phyloP scores from a whole-genome alignment of 1,140 invertebrate species.

The Tribolium madens region DNA sequence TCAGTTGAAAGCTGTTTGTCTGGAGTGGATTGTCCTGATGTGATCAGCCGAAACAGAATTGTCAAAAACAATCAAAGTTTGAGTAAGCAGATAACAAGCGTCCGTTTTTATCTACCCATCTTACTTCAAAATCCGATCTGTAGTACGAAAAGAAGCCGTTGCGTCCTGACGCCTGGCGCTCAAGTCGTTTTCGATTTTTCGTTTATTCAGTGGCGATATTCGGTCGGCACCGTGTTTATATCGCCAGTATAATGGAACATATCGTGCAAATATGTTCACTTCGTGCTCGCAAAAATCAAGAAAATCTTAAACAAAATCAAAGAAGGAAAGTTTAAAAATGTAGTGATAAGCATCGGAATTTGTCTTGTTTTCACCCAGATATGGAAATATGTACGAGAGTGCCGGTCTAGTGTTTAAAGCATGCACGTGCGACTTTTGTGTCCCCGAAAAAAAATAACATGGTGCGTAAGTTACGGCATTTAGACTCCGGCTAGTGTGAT shows the following conservation, averaged over 20 bases:
- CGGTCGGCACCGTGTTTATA: conserved; percentile 22
- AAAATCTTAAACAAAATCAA: neutral
- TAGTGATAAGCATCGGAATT: neutral
- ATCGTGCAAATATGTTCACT: conserved; percentile 5
- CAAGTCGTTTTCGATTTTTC: conserved; percentile 39
- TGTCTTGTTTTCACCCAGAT: neutral
- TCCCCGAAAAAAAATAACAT: neutral
- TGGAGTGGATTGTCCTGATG: neutral
- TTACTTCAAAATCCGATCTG: conserved; percentile 45
- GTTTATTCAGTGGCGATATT: conserved; percentile 5
- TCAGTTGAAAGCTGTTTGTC: neutral
- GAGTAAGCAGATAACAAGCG: neutral
- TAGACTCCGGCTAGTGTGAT: conserved; percentile 31
- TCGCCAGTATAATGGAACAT: conserved; percentile 13
- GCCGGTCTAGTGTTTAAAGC: neutral
- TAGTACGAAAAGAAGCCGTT: conserved; percentile 21
- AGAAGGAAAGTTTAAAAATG: neutral
- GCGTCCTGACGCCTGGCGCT: conserved; percentile 39
- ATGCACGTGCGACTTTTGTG: conserved; percentile 4
- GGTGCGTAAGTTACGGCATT: conserved; percentile 8
- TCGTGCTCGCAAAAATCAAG: conserved; percentile 3
- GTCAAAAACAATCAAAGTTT: conserved; percentile 26
- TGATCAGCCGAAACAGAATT: neutral
- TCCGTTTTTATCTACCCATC: conserved; percentile 33
- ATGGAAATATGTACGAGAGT: conserved; percentile 13